Evolutionary conservation across 2,113 vertebrate species (phyloP), one percentile per base, ranked within the genome.

Genomic region (Felis chaus): DNA sequence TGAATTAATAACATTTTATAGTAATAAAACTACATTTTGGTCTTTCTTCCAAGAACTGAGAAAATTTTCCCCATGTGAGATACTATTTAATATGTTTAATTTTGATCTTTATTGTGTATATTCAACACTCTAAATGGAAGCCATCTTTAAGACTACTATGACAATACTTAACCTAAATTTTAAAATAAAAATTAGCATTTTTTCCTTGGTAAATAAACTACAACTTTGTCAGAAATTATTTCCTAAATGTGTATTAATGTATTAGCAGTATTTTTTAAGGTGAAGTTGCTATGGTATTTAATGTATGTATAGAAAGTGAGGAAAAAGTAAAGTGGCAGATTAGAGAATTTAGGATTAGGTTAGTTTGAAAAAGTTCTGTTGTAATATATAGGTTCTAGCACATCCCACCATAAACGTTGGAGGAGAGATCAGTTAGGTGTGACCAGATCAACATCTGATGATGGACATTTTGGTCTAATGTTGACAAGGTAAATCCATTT

Each of bases 41-140:
- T 98, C 86, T 94, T 89, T 88, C 97, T 98, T 98, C 96, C 91
- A 98, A 98, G 97, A 98, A 98, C 81, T 98, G 57, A 97, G 92
- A 97, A 98, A 95, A 98, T 97, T 98, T 98, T 98, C 65, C 98
- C 96, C 97, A 98, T 97, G 96, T 98, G 96, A 97, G 97, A 94
- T 89, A 53, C 92, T 81, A 92, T 94, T 97, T 96, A 97, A 97
- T 36, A 69, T 97, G 63, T 50, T 97, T 96, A 97, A 93, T 97
- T 94, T 97, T 97, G 82, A 97, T 93, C 94, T 89, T 23, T 91
- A 89, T 93, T 96, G 79, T 95, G 91, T 92, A 53, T 97, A 63
- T 83, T 96, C 88, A 97, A 73, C 90, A 61, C 97, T 91, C 61
- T 95, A 76, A 95, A 31, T 88, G 94, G 69, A 94, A 96, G 31